phyloP scores from a whole-genome alignment of 2,888 invertebrate species.

The Troides oblongomaculatus region DNA sequence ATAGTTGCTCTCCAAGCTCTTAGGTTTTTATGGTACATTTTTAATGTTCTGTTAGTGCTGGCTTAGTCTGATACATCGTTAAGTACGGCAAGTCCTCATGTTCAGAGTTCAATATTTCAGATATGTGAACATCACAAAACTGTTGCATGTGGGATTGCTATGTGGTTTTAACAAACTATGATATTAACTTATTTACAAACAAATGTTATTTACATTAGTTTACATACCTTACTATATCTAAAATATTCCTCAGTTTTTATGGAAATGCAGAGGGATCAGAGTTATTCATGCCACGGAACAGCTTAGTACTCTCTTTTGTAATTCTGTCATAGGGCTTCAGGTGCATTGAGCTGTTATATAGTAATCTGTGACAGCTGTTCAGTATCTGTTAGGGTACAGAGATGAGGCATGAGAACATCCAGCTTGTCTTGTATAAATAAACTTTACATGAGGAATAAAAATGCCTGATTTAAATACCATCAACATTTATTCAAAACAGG shows the following conservation, averaged over 20 bases:
- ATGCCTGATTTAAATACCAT: not conserved
- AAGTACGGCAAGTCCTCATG: not conserved
- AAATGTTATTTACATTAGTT: not conserved
- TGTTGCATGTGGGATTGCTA: no score
- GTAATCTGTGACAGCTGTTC: no score
- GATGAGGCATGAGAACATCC: no score
- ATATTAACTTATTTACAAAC: not conserved
- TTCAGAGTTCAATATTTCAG: not conserved
- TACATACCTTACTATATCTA: not conserved
- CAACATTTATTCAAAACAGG: not conserved
- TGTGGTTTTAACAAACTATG: not conserved
- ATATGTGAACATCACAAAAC: not conserved
- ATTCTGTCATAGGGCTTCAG: no score
- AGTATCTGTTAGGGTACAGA: no score
- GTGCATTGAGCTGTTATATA: no score
- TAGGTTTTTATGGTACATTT: not conserved
- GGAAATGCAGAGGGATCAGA: no score
- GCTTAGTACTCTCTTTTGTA: no score
- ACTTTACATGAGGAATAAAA: not conserved
- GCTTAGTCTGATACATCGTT: not conserved
- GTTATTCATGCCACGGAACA: no score
- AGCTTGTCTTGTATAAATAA: not conserved
- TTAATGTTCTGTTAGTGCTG: no score
- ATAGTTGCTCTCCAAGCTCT: not conserved
- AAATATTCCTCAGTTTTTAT: no score